phyloP scores from a whole-genome alignment of 2,888 invertebrate species.

The Euphydryas editha region DNA sequence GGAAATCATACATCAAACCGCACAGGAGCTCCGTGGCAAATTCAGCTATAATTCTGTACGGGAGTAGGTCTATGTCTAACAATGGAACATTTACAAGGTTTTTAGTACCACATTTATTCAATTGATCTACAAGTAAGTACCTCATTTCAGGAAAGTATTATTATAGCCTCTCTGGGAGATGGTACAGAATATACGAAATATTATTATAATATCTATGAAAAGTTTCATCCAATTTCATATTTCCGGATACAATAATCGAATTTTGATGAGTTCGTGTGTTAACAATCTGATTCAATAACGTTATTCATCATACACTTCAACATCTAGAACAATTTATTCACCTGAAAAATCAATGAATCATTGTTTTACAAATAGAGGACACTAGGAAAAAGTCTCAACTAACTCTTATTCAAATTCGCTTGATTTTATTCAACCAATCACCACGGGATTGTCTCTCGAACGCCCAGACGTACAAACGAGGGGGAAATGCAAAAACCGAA shows the following conservation, averaged over 20 bases:
- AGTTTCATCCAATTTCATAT: not conserved
- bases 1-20: no score
- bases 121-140: not conserved
- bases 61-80: no score
- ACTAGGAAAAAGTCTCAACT: slow-evolving; percentile 19
- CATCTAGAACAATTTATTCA: slow-evolving; percentile 9
- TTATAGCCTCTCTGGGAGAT: no score
- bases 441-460: slow-evolving; percentile 49
- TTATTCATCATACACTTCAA: not conserved
- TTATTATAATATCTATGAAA: not conserved
- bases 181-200: no score
- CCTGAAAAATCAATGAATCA: not conserved
- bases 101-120: not conserved
- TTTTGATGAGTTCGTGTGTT: slow-evolving; percentile 2
- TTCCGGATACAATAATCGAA: not conserved
- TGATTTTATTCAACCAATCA: slow-evolving; percentile 59
- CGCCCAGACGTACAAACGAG: slow-evolving; percentile 48
- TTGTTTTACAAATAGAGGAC: not conserved
- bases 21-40: no score
- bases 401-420: slow-evolving; percentile 42
- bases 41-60: no score
- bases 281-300: not conserved
- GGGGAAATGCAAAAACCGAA: slow-evolving; percentile 69
- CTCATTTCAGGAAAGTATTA: not conserved
- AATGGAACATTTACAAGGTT: no score